Evolutionary conservation across 2,797 vertebrate genomes (phyloP).

Genomic region (Bradypodion pumilum): DNA sequence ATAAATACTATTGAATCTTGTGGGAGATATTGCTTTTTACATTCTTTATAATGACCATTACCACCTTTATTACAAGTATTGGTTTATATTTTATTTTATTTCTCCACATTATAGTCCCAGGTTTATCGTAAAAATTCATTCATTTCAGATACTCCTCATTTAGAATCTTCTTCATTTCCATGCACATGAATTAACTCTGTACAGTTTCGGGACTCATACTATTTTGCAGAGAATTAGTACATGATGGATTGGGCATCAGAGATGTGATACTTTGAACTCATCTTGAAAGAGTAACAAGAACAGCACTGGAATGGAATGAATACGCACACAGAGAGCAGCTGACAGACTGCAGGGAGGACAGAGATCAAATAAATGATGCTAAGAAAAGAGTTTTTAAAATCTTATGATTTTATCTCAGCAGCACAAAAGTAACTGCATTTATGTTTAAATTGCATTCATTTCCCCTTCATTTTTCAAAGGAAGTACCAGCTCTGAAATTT

Average conservation of each 20-base stretch:
- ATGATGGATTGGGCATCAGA: constrained; percentile 34
- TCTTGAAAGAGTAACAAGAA: constrained; percentile 24
- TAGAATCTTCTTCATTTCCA: background rate
- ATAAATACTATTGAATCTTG: background rate
- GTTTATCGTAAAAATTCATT: constrained; percentile 28
- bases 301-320: background rate
- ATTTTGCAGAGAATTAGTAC: constrained; percentile 27
- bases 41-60: background rate
- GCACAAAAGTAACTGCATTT: background rate
- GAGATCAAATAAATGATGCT: background rate
- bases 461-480: background rate
- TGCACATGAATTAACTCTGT: constrained; percentile 32
- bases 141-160: constrained; percentile 42
- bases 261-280: constrained; percentile 39
- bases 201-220: background rate
- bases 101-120: constrained; percentile 30
- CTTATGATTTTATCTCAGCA: background rate
- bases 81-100: background rate
- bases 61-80: background rate
- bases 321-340: background rate
- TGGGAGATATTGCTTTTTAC: background rate
- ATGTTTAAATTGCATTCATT: background rate
- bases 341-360: background rate
- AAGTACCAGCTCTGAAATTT: background rate
- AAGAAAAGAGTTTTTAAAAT: background rate